phyloP scores from a whole-genome alignment of 2,797 vertebrate species.

The Crossoptilon crossoptilon region DNA sequence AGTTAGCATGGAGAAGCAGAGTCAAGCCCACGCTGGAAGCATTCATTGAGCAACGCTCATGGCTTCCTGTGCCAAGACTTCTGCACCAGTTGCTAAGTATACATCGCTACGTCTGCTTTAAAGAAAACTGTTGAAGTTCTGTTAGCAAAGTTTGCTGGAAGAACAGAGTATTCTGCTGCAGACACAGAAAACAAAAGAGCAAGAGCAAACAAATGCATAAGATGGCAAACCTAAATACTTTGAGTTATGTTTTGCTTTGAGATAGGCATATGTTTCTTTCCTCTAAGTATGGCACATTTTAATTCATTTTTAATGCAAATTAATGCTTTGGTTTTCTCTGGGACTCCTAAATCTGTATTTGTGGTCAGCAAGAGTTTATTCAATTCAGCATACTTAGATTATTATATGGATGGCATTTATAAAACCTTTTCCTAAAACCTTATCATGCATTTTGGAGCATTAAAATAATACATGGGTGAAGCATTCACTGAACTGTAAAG shows the following conservation, averaged over 20 bases:
- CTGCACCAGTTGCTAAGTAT: conserved; percentile 26
- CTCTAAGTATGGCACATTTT: not conserved
- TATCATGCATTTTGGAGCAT: not conserved
- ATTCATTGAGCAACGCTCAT: not conserved
- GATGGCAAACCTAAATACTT: not conserved
- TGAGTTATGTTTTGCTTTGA: not conserved
- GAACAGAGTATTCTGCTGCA: not conserved
- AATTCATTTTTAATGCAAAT: not conserved
- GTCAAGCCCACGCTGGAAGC: conserved; percentile 34
- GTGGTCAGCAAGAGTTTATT: not conserved
- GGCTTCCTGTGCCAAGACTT: not conserved
- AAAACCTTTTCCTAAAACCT: not conserved
- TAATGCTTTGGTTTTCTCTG: rapidly evolving
- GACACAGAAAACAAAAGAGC: not conserved
- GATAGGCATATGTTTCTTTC: not conserved
- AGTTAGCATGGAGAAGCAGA: conserved; percentile 25
- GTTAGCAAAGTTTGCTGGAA: not conserved
- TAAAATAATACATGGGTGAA: not conserved
- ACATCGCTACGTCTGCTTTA: not conserved
- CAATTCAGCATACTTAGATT: not conserved
- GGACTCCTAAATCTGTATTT: not conserved
- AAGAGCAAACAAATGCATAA: not conserved
- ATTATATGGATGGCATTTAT: not conserved
- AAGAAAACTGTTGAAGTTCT: not conserved
- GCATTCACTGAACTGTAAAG: not conserved